phyloP scores from a whole-genome alignment of 2,888 invertebrate species.

The Oxystoma pomonae region DNA sequence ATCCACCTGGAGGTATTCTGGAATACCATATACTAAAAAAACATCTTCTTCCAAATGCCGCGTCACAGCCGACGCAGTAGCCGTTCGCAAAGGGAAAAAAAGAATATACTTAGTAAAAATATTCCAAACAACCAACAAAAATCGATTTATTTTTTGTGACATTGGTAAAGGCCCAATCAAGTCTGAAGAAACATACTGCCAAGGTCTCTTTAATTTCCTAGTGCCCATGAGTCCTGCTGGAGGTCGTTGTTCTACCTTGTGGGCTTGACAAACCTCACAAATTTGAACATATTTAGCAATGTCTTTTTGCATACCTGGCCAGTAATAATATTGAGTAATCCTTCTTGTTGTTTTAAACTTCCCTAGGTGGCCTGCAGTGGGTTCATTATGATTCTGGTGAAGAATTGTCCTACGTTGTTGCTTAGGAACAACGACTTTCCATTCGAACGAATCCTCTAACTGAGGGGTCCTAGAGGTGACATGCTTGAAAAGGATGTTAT shows the following conservation, averaged over 20 bases:
- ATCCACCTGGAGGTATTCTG: constrained; percentile 12
- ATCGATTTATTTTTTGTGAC: constrained; percentile 7
- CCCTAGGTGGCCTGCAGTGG: constrained; percentile 26
- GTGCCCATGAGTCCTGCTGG: too few relatives aligned
- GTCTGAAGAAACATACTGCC: constrained; percentile 21
- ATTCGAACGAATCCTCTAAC: constrained; percentile 14
- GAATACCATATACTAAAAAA: constrained; percentile 23
- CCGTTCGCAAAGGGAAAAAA: too few relatives aligned
- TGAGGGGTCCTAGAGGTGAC: constrained; percentile 15
- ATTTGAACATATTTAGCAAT: too few relatives aligned
- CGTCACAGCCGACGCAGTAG: too few relatives aligned
- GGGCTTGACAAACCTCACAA: constrained; percentile 23
- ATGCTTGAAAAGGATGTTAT: constrained; percentile 20
- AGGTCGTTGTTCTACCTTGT: too few relatives aligned
- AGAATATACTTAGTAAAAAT: constrained; percentile 15
- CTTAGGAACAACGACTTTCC: constrained; percentile 24
- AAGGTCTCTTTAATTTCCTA: constrained; percentile 8
- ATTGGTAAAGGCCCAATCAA: constrained; percentile 25
- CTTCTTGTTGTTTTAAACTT: constrained; percentile 24
- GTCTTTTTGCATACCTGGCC: too few relatives aligned
- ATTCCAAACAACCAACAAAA: constrained; percentile 18
- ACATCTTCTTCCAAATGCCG: constrained; percentile 18
- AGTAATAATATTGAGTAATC: constrained; percentile 22
- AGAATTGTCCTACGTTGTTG: constrained; percentile 8
- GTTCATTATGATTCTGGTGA: constrained; percentile 19